phyloP scores from a whole-genome alignment of 2,888 invertebrate genomes.

The Euzetes globulus region DNA sequence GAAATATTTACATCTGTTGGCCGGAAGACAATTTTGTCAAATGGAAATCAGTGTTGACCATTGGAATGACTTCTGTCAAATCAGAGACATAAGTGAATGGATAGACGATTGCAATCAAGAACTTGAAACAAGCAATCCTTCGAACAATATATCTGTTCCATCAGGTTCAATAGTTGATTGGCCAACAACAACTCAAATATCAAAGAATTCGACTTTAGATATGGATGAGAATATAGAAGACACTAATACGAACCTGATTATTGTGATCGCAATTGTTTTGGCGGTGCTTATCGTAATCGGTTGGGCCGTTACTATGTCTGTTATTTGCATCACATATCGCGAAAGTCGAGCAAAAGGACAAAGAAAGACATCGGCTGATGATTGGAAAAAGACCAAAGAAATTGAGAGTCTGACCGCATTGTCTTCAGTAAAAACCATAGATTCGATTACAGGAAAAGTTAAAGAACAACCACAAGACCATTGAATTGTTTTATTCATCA shows the following conservation, averaged over 20 bases:
- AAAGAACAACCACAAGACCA: too few relatives aligned
- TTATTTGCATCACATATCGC: background rate
- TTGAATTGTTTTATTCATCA: too few relatives aligned
- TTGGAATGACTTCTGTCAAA: background rate
- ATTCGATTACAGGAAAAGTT: too few relatives aligned
- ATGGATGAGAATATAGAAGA: background rate
- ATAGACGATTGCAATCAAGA: background rate
- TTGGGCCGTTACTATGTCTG: background rate
- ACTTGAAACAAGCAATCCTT: background rate
- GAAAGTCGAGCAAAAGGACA: background rate
- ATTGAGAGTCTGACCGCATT: too few relatives aligned
- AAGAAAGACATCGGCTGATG: too few relatives aligned
- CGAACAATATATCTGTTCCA: too few relatives aligned
- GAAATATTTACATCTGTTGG: background rate
- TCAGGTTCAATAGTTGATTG: too few relatives aligned
- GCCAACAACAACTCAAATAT: too few relatives aligned
- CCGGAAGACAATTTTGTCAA: background rate
- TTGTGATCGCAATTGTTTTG: background rate
- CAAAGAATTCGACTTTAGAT: too few relatives aligned
- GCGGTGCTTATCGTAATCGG: background rate
- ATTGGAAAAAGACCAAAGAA: too few relatives aligned
- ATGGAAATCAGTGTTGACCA: background rate
- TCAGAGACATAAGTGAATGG: constrained; percentile 11
- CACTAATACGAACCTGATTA: background rate
- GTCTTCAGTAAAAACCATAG: too few relatives aligned